Evolutionary conservation across 2,888 invertebrate species (phyloP).

Genomic region (Pseudanteris insignis): DNA sequence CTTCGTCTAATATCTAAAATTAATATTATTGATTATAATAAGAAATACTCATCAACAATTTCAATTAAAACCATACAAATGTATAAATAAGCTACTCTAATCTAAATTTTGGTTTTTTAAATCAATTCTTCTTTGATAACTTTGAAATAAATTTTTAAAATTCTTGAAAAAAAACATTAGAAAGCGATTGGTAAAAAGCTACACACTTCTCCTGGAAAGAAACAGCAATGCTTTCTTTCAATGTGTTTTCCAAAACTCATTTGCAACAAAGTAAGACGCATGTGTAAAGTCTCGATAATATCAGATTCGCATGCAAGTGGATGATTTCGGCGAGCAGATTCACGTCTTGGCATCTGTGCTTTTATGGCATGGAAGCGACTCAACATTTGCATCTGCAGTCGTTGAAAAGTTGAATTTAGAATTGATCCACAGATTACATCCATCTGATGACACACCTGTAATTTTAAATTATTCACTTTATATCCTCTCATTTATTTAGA

Average conservation of each 20-base stretch:
- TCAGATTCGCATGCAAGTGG: conserved; percentile 91
- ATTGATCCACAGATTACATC: conserved; percentile 82
- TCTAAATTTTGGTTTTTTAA: too few relatives aligned
- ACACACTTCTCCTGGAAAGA: conserved; percentile 91
- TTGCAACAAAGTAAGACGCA: conserved; percentile 88
- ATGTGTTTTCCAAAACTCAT: conserved; percentile 97
- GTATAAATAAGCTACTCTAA: not conserved
- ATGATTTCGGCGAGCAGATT: conserved; percentile 90
- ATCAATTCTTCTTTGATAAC: not conserved
- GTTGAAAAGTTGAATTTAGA: conserved; percentile 86
- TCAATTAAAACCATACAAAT: not conserved
- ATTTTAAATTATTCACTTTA: conserved; percentile 37
- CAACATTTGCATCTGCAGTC: conserved; percentile 84
- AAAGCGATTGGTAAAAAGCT: too few relatives aligned
- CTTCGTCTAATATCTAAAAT: conserved; percentile 87
- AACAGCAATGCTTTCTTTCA: conserved; percentile 91
- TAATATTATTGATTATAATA: too few relatives aligned
- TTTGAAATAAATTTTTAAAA: not conserved
- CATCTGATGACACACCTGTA: conserved; percentile 83
- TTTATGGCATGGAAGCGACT: conserved; percentile 88
- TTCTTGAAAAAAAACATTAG: too few relatives aligned
- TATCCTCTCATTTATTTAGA: not conserved
- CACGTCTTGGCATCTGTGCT: conserved; percentile 89
- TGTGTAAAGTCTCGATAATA: conserved; percentile 91
- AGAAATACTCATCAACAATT: too few relatives aligned